These are phyloP conservation scores for Pyrocephalus nanus DNA, from an alignment of 2,797 vertebrate species.

Conservation along the genomic window DNA sequence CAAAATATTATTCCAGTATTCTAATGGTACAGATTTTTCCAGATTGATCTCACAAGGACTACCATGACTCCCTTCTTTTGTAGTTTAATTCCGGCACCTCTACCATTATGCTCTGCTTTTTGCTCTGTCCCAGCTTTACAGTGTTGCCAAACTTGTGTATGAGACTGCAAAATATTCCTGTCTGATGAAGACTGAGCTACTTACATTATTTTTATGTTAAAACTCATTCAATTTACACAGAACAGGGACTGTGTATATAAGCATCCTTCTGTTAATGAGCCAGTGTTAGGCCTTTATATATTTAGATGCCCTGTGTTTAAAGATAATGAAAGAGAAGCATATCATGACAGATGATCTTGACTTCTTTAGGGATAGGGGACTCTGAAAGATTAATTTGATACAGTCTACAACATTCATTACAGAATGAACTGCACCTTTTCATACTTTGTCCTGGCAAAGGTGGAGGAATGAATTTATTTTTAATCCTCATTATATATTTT, in stretches of 20 bases:
- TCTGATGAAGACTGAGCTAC: neutral
- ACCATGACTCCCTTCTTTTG: neutral
- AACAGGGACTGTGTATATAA: neutral
- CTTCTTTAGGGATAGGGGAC: neutral
- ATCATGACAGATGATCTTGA: neutral
- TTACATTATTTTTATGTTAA: neutral
- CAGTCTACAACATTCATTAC: neutral
- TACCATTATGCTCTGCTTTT: neutral
- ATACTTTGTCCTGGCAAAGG: neutral
- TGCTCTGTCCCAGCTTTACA: neutral
- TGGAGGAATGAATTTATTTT: conserved; percentile 9
- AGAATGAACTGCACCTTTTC: neutral
- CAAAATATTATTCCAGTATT: neutral
- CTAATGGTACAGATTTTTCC: neutral
- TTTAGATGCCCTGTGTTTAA: neutral
- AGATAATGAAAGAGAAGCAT: neutral
- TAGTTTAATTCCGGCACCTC: neutral
- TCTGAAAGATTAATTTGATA: conserved; percentile 14
- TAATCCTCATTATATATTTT: neutral
- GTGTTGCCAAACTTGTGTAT: neutral
- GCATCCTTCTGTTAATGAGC: neutral
- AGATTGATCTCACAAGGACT: neutral
- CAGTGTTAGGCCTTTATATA: neutral
- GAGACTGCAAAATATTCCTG: neutral
- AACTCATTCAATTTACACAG: neutral